Percentiles rank a stretch among this genome's conserved stretches.
Conservation (phyloP, 2,888 invertebrate genomes). For the Electrophaes corylata region DNA sequence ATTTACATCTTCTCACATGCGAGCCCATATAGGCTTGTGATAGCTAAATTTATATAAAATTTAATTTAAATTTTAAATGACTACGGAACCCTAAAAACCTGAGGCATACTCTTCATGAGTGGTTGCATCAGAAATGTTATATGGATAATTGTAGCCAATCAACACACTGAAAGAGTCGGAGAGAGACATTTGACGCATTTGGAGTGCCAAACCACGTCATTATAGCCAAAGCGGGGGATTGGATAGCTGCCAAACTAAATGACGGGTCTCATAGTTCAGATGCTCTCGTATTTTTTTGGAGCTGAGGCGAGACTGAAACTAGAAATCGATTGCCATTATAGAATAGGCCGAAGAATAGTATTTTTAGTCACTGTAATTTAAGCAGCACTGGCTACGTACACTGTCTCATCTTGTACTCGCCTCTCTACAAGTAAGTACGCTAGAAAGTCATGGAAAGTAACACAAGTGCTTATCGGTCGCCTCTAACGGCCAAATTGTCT, state of each 20-base stretch:
- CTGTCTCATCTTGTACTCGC: background rate
- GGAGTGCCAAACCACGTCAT: slow-evolving; percentile 1
- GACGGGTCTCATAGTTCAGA: too few species aligned
- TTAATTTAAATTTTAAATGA: too few species aligned
- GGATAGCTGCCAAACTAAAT: slow-evolving; percentile 1
- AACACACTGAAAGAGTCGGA: background rate
- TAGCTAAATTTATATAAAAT: too few species aligned
- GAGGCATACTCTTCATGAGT: background rate
- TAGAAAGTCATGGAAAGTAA: slow-evolving; percentile 59
- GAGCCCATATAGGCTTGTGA: too few species aligned
- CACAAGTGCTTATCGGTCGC: slow-evolving; percentile 31
- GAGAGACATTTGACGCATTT: background rate
- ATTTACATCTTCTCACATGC: too few species aligned
- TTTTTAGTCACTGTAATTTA: too few species aligned
- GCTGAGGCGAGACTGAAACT: too few species aligned
- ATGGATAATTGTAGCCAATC: background rate
- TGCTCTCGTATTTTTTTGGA: background rate
- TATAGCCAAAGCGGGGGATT: background rate
- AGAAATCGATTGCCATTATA: too few species aligned
- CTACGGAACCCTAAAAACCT: too few species aligned
- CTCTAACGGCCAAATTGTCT: slow-evolving; percentile 36
- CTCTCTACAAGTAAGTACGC: background rate
- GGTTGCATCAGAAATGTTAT: background rate
- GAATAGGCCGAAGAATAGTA: too few species aligned
- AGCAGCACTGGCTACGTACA: background rate